Evolutionary conservation across 2,888 invertebrate species (phyloP), one percentile per base, ranked within the genome.

Genomic region (Boloria selene): DNA sequence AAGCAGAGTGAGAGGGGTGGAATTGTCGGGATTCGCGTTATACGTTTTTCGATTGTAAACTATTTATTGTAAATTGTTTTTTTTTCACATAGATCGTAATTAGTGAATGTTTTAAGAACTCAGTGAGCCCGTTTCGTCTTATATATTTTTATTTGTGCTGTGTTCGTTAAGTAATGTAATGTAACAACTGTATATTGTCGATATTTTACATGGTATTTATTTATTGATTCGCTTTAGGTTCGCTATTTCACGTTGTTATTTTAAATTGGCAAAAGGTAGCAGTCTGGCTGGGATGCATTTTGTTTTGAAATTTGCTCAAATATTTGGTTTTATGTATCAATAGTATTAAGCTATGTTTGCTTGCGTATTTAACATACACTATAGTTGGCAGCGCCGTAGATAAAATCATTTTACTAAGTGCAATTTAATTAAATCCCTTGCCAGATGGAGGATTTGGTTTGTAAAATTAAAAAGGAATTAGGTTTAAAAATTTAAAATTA

Each of bases 81-180:
- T 86, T 81, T 88, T 83, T 86, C 85, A 84, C 82, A 85, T 88
- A 88, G 87, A 82, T 78, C 85, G 79, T 88, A 87, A 86, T 82
- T 88, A 88, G 88, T 83, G 78, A 87, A 88, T 84, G 84, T 86
- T 85, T 85, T 82, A 83, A 83, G 83, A 83, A 85, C 79, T 84
- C 86, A 86, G 81, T 86, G 87, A 87, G 85, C 85, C 81, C 84
- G 86, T 86, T 87, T 87, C 79, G 79, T 80, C 78, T 80, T 79
- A 78, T 78, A 85, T 79, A 74, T 80, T 79, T 79, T 83, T 82
- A 80, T 86, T 91, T 90, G 92, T 90, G 92, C 92, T 91, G 92
- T 91, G 92, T 91, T 91, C 87, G 89, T 90, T 90, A 90, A 87
- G 86, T 88, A 83, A 82, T 91, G 89, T 91, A 91, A 90, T 90